Percentiles rank a stretch among this genome's conserved stretches.
Conservation (phyloP, 2,797 vertebrate species). For the Hoplostethus atlanticus region DNA sequence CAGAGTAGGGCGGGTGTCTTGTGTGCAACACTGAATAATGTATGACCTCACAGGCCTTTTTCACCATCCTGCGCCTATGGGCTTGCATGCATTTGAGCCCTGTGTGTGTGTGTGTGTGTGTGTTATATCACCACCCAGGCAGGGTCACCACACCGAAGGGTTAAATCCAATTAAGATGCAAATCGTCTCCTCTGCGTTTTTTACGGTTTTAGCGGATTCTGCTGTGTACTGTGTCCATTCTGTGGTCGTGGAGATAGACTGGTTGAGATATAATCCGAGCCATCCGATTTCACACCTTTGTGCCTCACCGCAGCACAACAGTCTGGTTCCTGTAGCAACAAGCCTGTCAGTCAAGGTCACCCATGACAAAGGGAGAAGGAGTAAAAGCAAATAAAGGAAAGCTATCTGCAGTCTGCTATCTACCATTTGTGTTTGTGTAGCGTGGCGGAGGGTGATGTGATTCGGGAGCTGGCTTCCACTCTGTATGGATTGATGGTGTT, state of each 20-base stretch:
- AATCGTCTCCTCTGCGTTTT: slow-evolving; percentile 42
- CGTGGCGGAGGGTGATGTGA: slow-evolving; percentile 31
- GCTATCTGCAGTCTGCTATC: slow-evolving; percentile 25
- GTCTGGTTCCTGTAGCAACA: slow-evolving; percentile 67
- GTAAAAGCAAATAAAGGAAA: slow-evolving; percentile 45
- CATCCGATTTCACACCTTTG: slow-evolving; percentile 71
- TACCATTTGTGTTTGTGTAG: slow-evolving; percentile 39
- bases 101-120: slow-evolving; percentile 11
- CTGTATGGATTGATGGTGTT: background rate
- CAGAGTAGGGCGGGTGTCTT: slow-evolving; percentile 18
- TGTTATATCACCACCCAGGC: background rate
- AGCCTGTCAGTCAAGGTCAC: slow-evolving; percentile 73
- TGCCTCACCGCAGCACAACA: slow-evolving; percentile 37
- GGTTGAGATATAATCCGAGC: slow-evolving; percentile 49
- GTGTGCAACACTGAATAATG: slow-evolving; percentile 65
- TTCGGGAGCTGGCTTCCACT: slow-evolving; percentile 34
- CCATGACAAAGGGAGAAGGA: slow-evolving; percentile 33
- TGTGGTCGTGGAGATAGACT: slow-evolving; percentile 33
- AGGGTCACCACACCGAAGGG: slow-evolving; percentile 17
- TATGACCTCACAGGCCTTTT: slow-evolving; percentile 48
- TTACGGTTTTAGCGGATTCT: slow-evolving; percentile 45
- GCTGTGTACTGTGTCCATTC: slow-evolving; percentile 23
- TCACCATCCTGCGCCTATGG: slow-evolving; percentile 13
- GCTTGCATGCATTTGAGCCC: slow-evolving; percentile 23
- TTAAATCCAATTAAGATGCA: slow-evolving; percentile 51